Percentiles rank a stretch among this genome's conserved stretches.
Evolutionary conservation across 2,888 invertebrate species (phyloP).

Genomic region (Steinernema carpocapsae): DNA sequence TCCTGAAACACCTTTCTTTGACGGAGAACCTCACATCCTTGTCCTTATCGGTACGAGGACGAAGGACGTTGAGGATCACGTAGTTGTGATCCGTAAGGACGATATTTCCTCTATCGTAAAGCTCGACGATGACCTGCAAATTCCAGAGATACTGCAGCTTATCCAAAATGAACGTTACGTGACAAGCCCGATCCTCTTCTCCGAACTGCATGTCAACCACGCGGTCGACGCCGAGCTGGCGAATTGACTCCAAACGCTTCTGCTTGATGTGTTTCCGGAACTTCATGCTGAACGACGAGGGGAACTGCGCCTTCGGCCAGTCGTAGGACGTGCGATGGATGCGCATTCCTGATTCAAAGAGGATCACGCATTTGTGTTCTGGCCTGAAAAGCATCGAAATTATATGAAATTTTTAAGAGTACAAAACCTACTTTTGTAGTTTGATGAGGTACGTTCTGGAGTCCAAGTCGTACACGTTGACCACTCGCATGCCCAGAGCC

Average conservation of each 20-base stretch:
- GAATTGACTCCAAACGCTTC: conserved; percentile 84
- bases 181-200: conserved; percentile 86
- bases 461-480: conserved; percentile 96
- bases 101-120: conserved; percentile 78
- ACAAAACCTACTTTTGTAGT: conserved; percentile 71
- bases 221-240: conserved; percentile 83
- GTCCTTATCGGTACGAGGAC: conserved; percentile 75
- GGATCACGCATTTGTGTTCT: conserved; percentile 84
- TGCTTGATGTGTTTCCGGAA: conserved; percentile 94
- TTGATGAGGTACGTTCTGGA: conserved; percentile 90
- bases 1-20: conserved; percentile 79
- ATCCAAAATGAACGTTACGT: conserved; percentile 87
- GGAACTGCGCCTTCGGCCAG: conserved; percentile 87
- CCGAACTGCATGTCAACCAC: conserved; percentile 95
- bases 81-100: conserved; percentile 88
- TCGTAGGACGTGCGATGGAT: conserved; percentile 94
- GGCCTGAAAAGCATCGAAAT: conserved; percentile 74
- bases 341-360: conserved; percentile 91
- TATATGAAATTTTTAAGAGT: background rate
- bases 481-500: conserved; percentile 87
- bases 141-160: conserved; percentile 81
- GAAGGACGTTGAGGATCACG: conserved; percentile 77
- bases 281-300: conserved; percentile 89
- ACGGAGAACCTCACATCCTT: conserved; percentile 88
- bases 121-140: conserved; percentile 72